phyloP scores from a whole-genome alignment of 2,113 vertebrate species.

The Hipposideros armiger region DNA sequence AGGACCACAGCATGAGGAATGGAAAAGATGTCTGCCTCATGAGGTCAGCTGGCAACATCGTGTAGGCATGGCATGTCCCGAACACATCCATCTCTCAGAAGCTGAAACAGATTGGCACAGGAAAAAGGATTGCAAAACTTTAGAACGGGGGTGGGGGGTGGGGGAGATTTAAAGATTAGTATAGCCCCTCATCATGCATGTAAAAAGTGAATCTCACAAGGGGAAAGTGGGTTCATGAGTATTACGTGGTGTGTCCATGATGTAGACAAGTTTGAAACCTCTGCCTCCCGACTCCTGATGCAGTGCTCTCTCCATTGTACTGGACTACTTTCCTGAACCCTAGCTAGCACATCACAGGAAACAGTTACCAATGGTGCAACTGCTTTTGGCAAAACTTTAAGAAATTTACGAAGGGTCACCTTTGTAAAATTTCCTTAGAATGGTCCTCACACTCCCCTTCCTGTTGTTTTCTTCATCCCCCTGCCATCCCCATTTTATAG shows the following conservation, averaged over 20 bases:
- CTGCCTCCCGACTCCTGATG: too few relatives aligned
- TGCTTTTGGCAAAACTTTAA: not conserved
- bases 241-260: not conserved
- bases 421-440: not conserved
- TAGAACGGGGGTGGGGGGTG: not conserved
- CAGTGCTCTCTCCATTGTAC: not conserved
- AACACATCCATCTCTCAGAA: not conserved
- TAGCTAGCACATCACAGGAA: not conserved
- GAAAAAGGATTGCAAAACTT: not conserved
- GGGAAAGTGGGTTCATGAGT: not conserved
- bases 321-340: not conserved
- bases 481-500: not conserved
- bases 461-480: not conserved
- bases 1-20: not conserved
- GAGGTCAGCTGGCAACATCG: not conserved
- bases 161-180: not conserved
- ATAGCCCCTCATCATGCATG: not conserved
- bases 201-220: not conserved
- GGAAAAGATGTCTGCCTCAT: not conserved
- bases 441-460: not conserved
- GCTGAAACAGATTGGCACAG: not conserved
- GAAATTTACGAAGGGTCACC: not conserved
- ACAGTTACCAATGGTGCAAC: not conserved
- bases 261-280: too few relatives aligned
- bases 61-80: not conserved